Percentiles rank a stretch among this genome's conserved stretches.
phyloP scores from a whole-genome alignment of 2,797 vertebrate genomes.

The Lagorchestes hirsutus region DNA sequence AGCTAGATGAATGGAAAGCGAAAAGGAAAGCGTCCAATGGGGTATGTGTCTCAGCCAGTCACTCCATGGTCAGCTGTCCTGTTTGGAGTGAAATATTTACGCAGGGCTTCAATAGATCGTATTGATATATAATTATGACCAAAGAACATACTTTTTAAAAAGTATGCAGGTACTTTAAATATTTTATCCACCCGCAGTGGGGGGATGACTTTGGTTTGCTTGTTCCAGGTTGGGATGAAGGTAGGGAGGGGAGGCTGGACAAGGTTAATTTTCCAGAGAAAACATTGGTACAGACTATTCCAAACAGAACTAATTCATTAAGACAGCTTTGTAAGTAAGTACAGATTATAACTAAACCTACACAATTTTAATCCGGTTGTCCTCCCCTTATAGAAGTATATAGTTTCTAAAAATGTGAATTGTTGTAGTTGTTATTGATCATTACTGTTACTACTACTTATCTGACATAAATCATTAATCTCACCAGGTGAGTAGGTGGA shows the following conservation, averaged over 20 bases:
- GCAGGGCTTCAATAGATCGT: conserved; percentile 41
- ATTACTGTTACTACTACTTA: background rate
- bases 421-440: conserved; percentile 56
- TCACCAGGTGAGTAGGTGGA: conserved; percentile 1
- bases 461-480: background rate
- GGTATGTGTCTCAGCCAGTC: conserved; percentile 85
- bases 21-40: conserved; percentile 96
- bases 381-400: conserved; percentile 58
- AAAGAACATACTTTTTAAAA: conserved; percentile 59
- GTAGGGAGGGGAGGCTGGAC: conserved; percentile 77
- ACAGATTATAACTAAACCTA: conserved; percentile 72
- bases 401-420: conserved; percentile 52
- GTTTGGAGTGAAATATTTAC: conserved; percentile 36
- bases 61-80: conserved; percentile 22
- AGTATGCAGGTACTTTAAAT: conserved; percentile 66
- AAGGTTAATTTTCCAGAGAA: conserved; percentile 79
- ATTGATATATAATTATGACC: conserved; percentile 35
- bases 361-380: conserved; percentile 66
- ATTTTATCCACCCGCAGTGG: conserved; percentile 73
- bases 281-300: conserved; percentile 78
- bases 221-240: conserved; percentile 79
- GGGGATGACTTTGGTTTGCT: conserved; percentile 78
- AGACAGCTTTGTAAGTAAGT: conserved; percentile 78
- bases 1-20: conserved; percentile 99
- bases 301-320: conserved; percentile 79